phyloP scores from a whole-genome alignment of 2,888 invertebrate genomes.

The Achlya flavicornis region DNA sequence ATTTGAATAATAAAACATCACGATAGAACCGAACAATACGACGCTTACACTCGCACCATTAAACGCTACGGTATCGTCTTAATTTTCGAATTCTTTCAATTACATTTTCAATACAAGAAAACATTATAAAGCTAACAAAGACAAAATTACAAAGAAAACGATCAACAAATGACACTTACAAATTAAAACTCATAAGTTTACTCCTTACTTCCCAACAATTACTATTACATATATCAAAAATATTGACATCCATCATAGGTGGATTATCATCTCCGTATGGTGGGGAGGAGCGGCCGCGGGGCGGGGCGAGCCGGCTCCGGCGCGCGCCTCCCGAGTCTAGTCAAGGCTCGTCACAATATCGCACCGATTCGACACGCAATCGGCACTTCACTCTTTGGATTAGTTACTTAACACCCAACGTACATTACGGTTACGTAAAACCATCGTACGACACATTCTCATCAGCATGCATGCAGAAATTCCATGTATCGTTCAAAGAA shows the following conservation, averaged over 20 bases:
- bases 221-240: conserved; percentile 73
- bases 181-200: conserved; percentile 79
- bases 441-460: conserved; percentile 52
- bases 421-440: conserved; percentile 40
- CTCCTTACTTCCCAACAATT: conserved; percentile 76
- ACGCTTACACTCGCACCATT: conserved; percentile 59
- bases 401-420: conserved; percentile 65
- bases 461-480: conserved; percentile 57
- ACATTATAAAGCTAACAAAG: conserved; percentile 81
- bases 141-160: conserved; percentile 81
- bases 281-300: conserved; percentile 21
- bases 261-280: conserved; percentile 48
- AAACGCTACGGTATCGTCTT: conserved; percentile 65
- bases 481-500: conserved; percentile 53
- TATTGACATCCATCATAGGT: conserved; percentile 60
- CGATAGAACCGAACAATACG: conserved; percentile 61
- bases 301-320: conserved; percentile 18
- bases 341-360: conserved; percentile 46
- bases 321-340: conserved; percentile 36
- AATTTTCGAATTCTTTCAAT: conserved; percentile 57
- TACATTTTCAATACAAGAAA: conserved; percentile 69
- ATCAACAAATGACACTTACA: conserved; percentile 82
- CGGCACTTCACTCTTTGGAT: conserved; percentile 66
- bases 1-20: conserved; percentile 67
- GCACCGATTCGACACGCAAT: conserved; percentile 50